Evolutionary conservation across 1,140 invertebrate species (phyloP).

Genomic region (Orchesella cincta): DNA sequence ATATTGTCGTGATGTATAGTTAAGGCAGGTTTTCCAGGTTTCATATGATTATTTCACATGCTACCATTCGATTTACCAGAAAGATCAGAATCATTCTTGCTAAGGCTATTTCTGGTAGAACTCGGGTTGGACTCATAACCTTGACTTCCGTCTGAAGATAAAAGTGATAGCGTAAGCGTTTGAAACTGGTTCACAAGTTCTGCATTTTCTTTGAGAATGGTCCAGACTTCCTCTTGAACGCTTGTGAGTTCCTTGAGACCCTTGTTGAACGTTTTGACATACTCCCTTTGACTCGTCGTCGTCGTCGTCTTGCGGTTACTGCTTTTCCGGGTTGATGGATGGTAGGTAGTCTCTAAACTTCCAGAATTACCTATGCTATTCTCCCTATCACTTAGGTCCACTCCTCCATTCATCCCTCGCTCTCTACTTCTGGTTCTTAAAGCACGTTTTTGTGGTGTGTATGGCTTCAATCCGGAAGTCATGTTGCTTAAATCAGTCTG

Average conservation of each 20-base stretch:
- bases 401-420: not conserved
- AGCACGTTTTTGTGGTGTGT: not conserved
- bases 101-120: constrained; percentile 30
- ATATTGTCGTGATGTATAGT: too few species aligned
- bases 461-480: constrained; percentile 39
- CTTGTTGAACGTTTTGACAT: constrained; percentile 54
- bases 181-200: constrained; percentile 57
- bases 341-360: constrained; percentile 6
- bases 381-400: not conserved
- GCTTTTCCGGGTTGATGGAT: constrained; percentile 10
- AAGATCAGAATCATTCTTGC: constrained; percentile 43
- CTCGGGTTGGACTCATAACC: constrained; percentile 31
- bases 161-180: constrained; percentile 50
- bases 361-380: not conserved
- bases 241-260: constrained; percentile 58
- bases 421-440: not conserved
- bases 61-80: constrained; percentile 40
- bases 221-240: constrained; percentile 58
- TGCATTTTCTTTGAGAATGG: constrained; percentile 58
- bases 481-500: constrained; percentile 42
- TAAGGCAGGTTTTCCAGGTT: not conserved
- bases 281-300: constrained; percentile 40
- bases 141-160: constrained; percentile 27
- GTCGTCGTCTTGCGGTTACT: too few species aligned
- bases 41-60: not conserved